phyloP scores from a whole-genome alignment of 2,797 vertebrate species.

The Alauda arvensis region DNA sequence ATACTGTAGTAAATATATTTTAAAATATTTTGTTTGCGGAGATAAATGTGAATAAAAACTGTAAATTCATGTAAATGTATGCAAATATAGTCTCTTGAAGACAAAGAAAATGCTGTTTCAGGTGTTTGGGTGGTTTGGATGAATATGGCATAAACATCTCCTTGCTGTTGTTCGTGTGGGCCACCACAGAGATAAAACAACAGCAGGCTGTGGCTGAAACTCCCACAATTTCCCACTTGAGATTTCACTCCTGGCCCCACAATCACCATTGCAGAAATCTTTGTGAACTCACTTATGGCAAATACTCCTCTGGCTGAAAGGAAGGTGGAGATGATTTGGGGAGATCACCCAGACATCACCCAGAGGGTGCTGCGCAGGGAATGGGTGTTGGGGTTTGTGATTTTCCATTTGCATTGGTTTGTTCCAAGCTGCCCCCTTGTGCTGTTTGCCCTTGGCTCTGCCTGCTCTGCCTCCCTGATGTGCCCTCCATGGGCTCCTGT shows the following conservation, averaged over 20 bases:
- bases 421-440: too few species aligned
- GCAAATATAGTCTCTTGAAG: neutral
- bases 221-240: neutral
- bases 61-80: constrained; percentile 1
- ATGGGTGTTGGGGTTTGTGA: too few species aligned
- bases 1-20: neutral
- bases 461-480: too few species aligned
- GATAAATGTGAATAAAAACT: neutral
- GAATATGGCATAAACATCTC: neutral
- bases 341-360: neutral
- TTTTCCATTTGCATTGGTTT: too few species aligned
- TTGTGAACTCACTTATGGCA: too few species aligned
- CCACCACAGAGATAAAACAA: neutral
- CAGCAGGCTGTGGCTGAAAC: neutral
- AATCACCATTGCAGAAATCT: neutral
- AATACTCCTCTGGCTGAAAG: neutral
- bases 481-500: too few species aligned
- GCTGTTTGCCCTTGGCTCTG: too few species aligned
- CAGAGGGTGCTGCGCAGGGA: neutral
- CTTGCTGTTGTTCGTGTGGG: neutral
- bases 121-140: neutral
- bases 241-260: neutral
- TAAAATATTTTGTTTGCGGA: neutral
- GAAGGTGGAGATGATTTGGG: neutral
- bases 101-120: neutral